These are phyloP conservation scores for Aproaerema taeniolella DNA, from an alignment of 2,888 invertebrate genomes.

Conservation along the genomic window DNA sequence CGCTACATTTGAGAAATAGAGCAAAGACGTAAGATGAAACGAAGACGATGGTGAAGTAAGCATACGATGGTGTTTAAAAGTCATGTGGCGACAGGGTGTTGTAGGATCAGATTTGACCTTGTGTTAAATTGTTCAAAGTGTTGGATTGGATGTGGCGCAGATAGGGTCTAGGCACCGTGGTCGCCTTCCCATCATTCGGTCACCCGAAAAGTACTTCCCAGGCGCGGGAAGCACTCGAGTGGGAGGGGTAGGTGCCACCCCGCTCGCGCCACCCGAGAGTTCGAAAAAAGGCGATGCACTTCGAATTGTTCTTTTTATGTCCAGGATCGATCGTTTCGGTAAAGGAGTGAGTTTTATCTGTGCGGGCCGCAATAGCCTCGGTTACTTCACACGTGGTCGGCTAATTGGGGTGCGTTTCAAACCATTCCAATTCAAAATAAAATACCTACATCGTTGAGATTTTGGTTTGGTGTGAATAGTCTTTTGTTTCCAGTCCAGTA, in stretches of 20 bases:
- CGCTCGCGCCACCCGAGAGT: slow-evolving; percentile 50
- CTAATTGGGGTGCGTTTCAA: slow-evolving; percentile 53
- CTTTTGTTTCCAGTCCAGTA: too few species aligned
- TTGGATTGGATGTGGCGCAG: background rate
- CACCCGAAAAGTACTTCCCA: slow-evolving; percentile 64
- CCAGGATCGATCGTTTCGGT: slow-evolving; percentile 72
- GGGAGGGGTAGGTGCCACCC: slow-evolving; percentile 29
- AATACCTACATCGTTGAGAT: too few species aligned
- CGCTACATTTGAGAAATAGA: background rate
- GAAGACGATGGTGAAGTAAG: too few species aligned
- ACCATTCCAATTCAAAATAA: slow-evolving; percentile 43
- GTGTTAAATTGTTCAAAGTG: too few species aligned
- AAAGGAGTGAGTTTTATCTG: slow-evolving; percentile 71
- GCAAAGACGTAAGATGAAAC: too few species aligned
- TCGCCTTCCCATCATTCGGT: slow-evolving; percentile 56
- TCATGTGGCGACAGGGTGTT: too few species aligned
- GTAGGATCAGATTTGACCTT: too few species aligned
- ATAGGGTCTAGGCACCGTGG: slow-evolving; percentile 29
- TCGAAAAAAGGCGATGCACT: slow-evolving; percentile 76
- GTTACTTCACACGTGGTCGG: slow-evolving; percentile 62
- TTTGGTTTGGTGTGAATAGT: too few species aligned
- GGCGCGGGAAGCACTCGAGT: slow-evolving; percentile 57
- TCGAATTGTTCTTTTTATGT: slow-evolving; percentile 75
- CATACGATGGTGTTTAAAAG: too few species aligned
- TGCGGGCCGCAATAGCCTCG: slow-evolving; percentile 42